A percentile compares a stretch with the other conserved stretches of the same genome.
Evolutionary conservation across 2,888 invertebrate genomes (phyloP).

Genomic region (Suillia variegata): DNA sequence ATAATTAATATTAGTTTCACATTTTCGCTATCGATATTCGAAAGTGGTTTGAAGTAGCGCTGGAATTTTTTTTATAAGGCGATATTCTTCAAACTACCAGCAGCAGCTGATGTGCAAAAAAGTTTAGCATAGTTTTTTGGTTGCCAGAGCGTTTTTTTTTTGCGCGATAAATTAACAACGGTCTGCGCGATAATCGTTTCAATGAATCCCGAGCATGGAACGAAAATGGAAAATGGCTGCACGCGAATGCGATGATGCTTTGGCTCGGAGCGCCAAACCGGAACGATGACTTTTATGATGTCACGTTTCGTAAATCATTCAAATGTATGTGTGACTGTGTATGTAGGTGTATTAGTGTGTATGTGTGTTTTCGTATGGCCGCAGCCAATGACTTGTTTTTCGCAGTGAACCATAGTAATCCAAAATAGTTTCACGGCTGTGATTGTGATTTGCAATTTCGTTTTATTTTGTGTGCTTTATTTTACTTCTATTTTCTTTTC

Average conservation of each 20-base stretch:
- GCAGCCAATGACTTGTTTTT: neutral
- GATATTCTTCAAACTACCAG: too few relatives aligned
- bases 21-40: too few relatives aligned
- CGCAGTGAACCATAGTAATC: neutral
- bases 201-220: slow-evolving; percentile 1
- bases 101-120: too few relatives aligned
- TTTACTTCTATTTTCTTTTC: neutral
- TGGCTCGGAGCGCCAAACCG: neutral
- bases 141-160: too few relatives aligned
- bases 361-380: neutral
- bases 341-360: neutral
- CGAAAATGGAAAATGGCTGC: neutral
- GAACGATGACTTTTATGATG: neutral
- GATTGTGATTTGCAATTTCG: neutral
- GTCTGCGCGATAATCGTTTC: slow-evolving; percentile 14
- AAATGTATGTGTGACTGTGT: neutral
- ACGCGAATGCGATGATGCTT: neutral
- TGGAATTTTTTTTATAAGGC: too few relatives aligned
- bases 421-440: neutral
- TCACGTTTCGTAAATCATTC: neutral
- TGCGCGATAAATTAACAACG: too few relatives aligned
- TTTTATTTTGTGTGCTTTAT: neutral
- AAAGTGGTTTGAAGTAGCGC: too few relatives aligned
- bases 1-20: too few relatives aligned
- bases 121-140: too few relatives aligned